Evolutionary conservation across 2,888 invertebrate species (phyloP).

Genomic region (Bimastos eiseni): DNA sequence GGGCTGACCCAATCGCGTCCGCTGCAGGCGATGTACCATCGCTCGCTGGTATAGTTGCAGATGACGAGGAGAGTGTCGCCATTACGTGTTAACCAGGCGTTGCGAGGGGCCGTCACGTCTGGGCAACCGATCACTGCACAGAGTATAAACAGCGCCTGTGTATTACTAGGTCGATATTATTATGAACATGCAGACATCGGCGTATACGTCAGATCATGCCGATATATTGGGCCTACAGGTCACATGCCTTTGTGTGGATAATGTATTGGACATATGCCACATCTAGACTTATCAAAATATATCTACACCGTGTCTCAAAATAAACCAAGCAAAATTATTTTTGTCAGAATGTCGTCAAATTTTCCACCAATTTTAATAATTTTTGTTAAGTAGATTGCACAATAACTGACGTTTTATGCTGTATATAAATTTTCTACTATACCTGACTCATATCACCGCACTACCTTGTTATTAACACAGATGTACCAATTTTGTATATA

Average conservation of each 20-base stretch:
- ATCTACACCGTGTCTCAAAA: too few species aligned
- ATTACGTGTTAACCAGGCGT: slow-evolving; percentile 32
- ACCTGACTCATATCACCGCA: too few species aligned
- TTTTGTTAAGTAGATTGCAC: too few species aligned
- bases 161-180: not conserved
- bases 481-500: too few species aligned
- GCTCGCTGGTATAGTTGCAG: slow-evolving; percentile 36
- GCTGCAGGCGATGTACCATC: slow-evolving; percentile 37
- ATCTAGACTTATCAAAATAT: not conserved
- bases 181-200: too few species aligned
- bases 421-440: too few species aligned
- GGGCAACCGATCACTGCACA: slow-evolving; percentile 39
- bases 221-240: not conserved
- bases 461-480: too few species aligned
- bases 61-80: slow-evolving; percentile 31
- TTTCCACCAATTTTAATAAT: too few species aligned
- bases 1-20: slow-evolving; percentile 34
- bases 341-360: too few species aligned
- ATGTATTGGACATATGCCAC: not conserved
- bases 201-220: too few species aligned
- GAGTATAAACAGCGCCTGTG: not conserved
- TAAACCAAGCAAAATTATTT: too few species aligned
- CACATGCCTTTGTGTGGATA: not conserved
- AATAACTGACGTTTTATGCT: too few species aligned
- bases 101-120: slow-evolving; percentile 34